These are phyloP conservation scores for Propithecus deckenii DNA, from an alignment of 2,797 vertebrate genomes.

Conservation along the genomic window DNA sequence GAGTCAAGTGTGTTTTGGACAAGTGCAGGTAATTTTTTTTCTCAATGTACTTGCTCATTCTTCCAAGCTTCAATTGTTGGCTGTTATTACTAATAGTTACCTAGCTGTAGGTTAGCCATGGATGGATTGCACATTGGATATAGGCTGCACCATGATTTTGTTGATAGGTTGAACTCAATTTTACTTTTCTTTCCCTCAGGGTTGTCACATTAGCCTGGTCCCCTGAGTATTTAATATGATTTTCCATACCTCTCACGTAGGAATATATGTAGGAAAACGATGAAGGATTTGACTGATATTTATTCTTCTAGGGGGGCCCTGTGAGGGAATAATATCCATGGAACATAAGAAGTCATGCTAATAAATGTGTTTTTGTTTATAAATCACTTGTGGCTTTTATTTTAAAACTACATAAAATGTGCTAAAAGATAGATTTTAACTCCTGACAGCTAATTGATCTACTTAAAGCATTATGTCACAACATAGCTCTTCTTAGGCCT, in stretches of 20 bases:
- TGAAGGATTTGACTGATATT: background rate
- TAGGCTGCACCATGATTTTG: background rate
- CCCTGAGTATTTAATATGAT: background rate
- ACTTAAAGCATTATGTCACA: background rate
- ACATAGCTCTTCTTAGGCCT: background rate
- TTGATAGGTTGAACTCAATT: constrained; percentile 13
- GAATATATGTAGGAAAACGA: background rate
- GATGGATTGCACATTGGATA: background rate
- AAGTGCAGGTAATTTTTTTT: constrained; percentile 13
- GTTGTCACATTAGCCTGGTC: background rate
- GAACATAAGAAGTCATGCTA: background rate
- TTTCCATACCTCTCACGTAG: constrained; percentile 18
- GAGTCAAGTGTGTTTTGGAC: background rate
- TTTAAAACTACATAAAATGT: background rate
- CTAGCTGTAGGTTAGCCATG: background rate
- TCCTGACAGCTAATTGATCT: background rate
- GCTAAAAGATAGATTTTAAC: background rate
- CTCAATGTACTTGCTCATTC: background rate
- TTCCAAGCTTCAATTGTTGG: background rate
- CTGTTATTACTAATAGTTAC: background rate
- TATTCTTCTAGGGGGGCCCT: background rate
- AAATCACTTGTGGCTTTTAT: background rate
- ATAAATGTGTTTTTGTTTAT: background rate
- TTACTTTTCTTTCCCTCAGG: background rate
- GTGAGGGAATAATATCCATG: background rate